phyloP scores from a whole-genome alignment of 1,140 invertebrate genomes.

The Coenobita brevimanus region DNA sequence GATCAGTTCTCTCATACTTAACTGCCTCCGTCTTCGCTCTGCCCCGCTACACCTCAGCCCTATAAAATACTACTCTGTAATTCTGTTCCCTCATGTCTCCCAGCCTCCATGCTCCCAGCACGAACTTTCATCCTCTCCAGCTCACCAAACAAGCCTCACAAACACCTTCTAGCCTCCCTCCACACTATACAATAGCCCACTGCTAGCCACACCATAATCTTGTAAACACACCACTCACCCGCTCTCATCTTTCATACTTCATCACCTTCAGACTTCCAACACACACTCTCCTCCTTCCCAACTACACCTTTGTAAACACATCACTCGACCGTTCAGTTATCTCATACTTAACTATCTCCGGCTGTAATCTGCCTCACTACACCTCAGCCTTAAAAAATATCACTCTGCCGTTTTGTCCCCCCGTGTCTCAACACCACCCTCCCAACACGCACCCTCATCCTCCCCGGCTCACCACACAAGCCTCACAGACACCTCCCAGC shows the following conservation, averaged over 20 bases:
- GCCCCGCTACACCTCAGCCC: background rate
- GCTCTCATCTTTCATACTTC: no score
- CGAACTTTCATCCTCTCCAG: background rate
- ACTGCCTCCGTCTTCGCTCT: constrained; percentile 3
- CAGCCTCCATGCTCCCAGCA: background rate
- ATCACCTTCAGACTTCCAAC: background rate
- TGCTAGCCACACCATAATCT: background rate
- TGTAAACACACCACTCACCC: background rate
- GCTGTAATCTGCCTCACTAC: no score
- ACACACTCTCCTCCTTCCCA: background rate
- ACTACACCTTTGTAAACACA: no score
- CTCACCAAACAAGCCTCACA: background rate
- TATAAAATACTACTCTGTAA: background rate
- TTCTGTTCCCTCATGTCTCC: background rate
- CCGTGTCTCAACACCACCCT: no score
- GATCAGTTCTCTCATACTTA: background rate
- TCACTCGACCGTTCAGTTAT: no score
- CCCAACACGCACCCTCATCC: background rate
- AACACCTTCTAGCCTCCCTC: background rate
- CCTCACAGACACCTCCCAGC: background rate
- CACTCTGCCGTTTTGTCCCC: background rate
- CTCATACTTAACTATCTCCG: no score
- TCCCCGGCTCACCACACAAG: background rate
- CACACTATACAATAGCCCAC: background rate
- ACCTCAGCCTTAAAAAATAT: no score